Evolutionary conservation across 2,797 vertebrate species (phyloP).

Genomic region (Clarias laeviceps): DNA sequence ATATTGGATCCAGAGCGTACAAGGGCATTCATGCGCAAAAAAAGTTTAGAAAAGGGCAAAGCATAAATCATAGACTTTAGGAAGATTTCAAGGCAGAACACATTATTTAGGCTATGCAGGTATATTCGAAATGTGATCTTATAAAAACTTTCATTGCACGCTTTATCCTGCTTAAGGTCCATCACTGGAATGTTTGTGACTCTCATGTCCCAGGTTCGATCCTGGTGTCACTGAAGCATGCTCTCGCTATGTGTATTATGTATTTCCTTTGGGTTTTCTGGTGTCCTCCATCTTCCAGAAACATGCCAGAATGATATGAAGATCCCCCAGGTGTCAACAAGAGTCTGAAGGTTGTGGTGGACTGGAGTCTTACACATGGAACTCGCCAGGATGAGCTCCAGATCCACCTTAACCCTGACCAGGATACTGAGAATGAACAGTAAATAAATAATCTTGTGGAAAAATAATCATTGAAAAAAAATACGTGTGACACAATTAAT

Average conservation of each 20-base stretch:
- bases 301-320: background rate
- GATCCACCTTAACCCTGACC: background rate
- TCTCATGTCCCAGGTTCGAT: background rate
- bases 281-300: background rate
- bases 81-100: background rate
- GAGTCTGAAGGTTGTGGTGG: background rate
- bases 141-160: background rate
- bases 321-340: background rate
- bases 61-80: background rate
- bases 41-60: background rate
- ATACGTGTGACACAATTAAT: background rate
- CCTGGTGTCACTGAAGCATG: background rate
- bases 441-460: background rate
- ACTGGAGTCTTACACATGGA: background rate
- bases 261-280: background rate
- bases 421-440: background rate
- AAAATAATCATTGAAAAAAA: background rate
- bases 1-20: conserved; percentile 37
- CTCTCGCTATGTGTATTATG: background rate
- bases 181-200: background rate
- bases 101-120: background rate
- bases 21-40: background rate
- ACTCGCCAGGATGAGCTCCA: background rate
- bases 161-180: background rate
- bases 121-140: background rate